Conservation (phyloP, 2,113 vertebrate genomes). For the Toxotes jaculatrix region DNA sequence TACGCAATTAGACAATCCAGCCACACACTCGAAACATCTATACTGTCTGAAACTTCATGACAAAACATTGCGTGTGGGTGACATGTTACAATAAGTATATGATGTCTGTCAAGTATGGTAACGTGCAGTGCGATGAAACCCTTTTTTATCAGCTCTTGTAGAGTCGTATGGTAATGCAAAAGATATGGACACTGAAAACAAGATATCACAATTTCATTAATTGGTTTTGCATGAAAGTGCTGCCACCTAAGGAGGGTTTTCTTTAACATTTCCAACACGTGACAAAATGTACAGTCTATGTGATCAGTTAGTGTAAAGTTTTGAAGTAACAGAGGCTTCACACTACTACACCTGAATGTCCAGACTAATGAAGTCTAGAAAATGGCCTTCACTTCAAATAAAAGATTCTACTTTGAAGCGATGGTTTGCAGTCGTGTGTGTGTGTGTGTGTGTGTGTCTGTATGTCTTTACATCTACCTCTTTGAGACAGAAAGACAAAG, state of each 20-base stretch:
- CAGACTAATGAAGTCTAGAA: conserved; percentile 32
- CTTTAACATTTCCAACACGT: neutral
- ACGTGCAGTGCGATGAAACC: neutral
- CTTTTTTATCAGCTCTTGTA: conserved; percentile 19
- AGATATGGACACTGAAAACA: conserved; percentile 9
- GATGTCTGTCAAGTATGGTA: conserved; percentile 7
- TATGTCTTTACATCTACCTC: conserved; percentile 33
- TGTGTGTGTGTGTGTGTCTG: conserved; percentile 38
- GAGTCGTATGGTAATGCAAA: conserved; percentile 16
- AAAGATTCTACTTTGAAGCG: conserved; percentile 44
- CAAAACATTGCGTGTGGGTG: conserved; percentile 18
- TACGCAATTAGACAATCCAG: conserved; percentile 11
- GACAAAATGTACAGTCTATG: neutral
- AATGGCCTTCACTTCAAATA: conserved; percentile 50
- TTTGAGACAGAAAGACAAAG: conserved; percentile 60
- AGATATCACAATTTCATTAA: conserved; percentile 5
- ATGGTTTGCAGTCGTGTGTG: conserved; percentile 5
- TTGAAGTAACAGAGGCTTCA: conserved; percentile 32
- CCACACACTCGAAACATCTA: neutral
- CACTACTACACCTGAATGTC: conserved; percentile 17
- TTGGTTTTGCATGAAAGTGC: conserved; percentile 35
- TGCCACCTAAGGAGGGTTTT: neutral
- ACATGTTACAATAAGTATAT: conserved; percentile 11
- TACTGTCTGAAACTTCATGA: conserved; percentile 2
- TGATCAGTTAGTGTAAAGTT: conserved; percentile 2